Percentiles rank a stretch among this genome's conserved stretches.
Conservation (phyloP, 1,140 invertebrate genomes). For the Drosophila pruinosa region DNA sequence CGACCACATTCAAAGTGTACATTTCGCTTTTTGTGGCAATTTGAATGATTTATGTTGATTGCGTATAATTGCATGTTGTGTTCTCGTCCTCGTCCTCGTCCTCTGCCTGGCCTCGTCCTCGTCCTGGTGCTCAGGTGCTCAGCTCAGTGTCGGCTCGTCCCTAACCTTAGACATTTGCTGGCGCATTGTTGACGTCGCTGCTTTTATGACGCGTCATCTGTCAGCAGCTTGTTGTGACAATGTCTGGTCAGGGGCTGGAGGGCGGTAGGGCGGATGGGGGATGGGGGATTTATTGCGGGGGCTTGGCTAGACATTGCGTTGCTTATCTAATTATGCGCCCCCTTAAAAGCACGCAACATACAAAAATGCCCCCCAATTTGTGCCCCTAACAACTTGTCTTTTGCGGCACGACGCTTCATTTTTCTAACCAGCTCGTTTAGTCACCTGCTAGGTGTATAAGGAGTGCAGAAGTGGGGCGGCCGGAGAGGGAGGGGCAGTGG, state of each 20-base stretch:
- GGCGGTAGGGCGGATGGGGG: neutral
- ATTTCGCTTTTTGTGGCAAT: constrained; percentile 60
- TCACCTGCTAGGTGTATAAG: too few relatives aligned
- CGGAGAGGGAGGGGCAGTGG: constrained; percentile 1
- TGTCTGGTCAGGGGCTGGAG: neutral
- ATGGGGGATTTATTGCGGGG: constrained; percentile 1
- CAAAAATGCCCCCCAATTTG: constrained; percentile 51
- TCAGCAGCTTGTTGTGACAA: constrained; percentile 71
- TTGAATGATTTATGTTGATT: constrained; percentile 80
- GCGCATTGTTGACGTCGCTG: constrained; percentile 50
- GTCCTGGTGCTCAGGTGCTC: neutral
- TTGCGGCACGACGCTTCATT: constrained; percentile 72
- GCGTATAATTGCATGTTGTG: constrained; percentile 78
- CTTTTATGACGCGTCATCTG: constrained; percentile 76
- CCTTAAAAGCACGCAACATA: constrained; percentile 62
- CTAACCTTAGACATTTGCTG: constrained; percentile 67
- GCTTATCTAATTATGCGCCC: constrained; percentile 75
- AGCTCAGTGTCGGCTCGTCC: too few relatives aligned
- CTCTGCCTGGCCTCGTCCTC: neutral
- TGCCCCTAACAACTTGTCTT: constrained; percentile 40
- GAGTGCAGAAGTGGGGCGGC: neutral
- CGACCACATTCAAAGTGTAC: constrained; percentile 44
- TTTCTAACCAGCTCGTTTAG: constrained; percentile 53
- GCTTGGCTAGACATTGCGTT: constrained; percentile 44
- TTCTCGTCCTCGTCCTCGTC: constrained; percentile 6